These are phyloP conservation scores for Caenorhabditis inopinata DNA, from an alignment of 1,140 invertebrate genomes.

Conservation along the genomic window DNA sequence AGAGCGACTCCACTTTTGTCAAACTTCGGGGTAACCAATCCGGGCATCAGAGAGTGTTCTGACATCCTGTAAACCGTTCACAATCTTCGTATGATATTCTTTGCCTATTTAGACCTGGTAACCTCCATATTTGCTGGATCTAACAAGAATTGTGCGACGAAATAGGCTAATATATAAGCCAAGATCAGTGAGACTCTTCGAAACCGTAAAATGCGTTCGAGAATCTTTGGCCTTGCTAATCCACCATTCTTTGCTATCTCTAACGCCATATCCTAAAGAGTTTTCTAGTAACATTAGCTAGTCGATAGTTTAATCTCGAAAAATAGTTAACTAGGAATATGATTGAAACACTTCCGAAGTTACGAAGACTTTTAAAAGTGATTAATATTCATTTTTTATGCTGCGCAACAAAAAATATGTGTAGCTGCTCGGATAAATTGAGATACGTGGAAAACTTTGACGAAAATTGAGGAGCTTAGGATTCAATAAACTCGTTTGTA, in stretches of 20 bases:
- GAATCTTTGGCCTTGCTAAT: not conserved
- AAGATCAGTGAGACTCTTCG: not conserved
- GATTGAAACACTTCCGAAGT: no score
- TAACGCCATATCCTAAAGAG: not conserved
- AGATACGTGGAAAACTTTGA: not conserved
- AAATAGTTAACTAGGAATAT: no score
- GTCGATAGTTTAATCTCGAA: no score
- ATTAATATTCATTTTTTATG: not conserved
- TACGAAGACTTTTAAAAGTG: no score
- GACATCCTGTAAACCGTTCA: no score
- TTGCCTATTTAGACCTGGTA: no score
- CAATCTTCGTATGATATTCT: no score
- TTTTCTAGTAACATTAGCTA: no score
- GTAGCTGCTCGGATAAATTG: not conserved
- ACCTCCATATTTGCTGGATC: not conserved
- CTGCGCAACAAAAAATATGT: not conserved
- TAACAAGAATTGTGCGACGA: not conserved
- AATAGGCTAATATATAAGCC: not conserved
- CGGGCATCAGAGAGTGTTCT: conserved; percentile 38
- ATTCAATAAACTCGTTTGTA: not conserved
- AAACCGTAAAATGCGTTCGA: not conserved
- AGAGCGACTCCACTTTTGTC: conserved; percentile 27
- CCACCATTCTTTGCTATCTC: conserved; percentile 14
- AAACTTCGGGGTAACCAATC: conserved; percentile 30
- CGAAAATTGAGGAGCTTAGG: not conserved